Percentiles rank a stretch among this genome's conserved stretches.
phyloP scores from a whole-genome alignment of 2,888 invertebrate species.

The Ophion slaviceki region DNA sequence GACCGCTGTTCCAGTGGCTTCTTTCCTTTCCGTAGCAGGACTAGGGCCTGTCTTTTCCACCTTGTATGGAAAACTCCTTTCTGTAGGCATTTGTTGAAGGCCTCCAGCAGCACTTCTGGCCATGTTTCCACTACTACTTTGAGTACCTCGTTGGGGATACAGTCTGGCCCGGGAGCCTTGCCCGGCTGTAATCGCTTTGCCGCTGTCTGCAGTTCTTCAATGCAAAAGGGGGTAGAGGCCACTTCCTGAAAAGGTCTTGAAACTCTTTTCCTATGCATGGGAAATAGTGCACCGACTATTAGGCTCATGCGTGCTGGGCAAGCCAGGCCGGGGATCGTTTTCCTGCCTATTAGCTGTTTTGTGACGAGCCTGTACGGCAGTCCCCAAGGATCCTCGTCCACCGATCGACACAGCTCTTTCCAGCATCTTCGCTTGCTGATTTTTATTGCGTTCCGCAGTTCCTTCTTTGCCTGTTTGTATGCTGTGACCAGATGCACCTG shows the following conservation, averaged over 20 bases:
- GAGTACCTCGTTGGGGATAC: not conserved
- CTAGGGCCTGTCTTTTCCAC: no score
- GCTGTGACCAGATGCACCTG: not conserved
- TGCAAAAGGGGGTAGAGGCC: not conserved
- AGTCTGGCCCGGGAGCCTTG: constrained; percentile 23
- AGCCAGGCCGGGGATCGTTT: constrained; percentile 50
- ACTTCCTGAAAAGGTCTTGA: constrained; percentile 4
- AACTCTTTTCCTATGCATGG: constrained; percentile 17
- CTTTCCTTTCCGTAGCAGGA: no score
- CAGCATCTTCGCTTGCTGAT: constrained; percentile 37
- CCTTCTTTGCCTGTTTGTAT: constrained; percentile 45
- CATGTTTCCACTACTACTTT: not conserved
- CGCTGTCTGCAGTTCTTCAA: constrained; percentile 14
- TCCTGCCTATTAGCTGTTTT: constrained; percentile 49
- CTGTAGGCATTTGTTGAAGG: no score
- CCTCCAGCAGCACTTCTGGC: not conserved
- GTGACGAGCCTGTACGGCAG: constrained; percentile 60
- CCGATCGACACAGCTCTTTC: constrained; percentile 54
- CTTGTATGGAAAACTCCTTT: no score
- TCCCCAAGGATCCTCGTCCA: constrained; percentile 63
- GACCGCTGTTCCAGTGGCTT: not conserved
- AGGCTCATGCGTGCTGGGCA: constrained; percentile 62
- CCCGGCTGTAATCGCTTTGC: not conserved
- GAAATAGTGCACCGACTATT: constrained; percentile 62
- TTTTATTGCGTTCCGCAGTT: constrained; percentile 33